These are phyloP conservation scores for Percina caprodes DNA, from an alignment of 2,113 vertebrate species.

Conservation along the genomic window DNA sequence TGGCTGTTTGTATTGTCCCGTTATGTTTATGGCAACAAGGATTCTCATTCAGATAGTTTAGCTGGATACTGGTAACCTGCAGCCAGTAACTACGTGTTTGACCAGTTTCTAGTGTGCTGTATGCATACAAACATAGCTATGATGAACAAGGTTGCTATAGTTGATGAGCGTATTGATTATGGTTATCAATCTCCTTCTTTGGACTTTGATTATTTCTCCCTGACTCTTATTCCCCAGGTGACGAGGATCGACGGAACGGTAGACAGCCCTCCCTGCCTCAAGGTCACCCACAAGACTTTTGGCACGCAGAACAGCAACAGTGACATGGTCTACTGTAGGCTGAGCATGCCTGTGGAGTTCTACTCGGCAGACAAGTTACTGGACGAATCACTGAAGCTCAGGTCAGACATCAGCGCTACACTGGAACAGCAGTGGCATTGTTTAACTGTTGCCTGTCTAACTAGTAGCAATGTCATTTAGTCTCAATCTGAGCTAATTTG, in stretches of 20 bases:
- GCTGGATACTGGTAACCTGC: neutral
- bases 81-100: neutral
- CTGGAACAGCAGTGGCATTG: neutral
- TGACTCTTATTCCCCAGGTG: constrained; percentile 82
- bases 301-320: constrained; percentile 95
- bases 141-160: neutral
- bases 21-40: neutral
- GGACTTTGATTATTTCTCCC: neutral
- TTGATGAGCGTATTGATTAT: no score
- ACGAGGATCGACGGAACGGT: constrained; percentile 93
- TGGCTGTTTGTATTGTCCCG: neutral
- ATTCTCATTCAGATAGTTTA: neutral
- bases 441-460: neutral
- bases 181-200: neutral
- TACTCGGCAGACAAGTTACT: constrained; percentile 80
- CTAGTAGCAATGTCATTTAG: neutral
- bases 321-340: constrained; percentile 92
- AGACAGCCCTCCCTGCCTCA: constrained; percentile 94
- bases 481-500: neutral
- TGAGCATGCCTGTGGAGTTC: constrained; percentile 97
- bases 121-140: neutral
- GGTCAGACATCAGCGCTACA: constrained; percentile 45
- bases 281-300: constrained; percentile 96
- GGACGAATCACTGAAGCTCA: constrained; percentile 79
- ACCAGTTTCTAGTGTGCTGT: neutral